Evolutionary conservation across 2,113 vertebrate species (phyloP).

Genomic region (Pelmatolapia mariae): DNA sequence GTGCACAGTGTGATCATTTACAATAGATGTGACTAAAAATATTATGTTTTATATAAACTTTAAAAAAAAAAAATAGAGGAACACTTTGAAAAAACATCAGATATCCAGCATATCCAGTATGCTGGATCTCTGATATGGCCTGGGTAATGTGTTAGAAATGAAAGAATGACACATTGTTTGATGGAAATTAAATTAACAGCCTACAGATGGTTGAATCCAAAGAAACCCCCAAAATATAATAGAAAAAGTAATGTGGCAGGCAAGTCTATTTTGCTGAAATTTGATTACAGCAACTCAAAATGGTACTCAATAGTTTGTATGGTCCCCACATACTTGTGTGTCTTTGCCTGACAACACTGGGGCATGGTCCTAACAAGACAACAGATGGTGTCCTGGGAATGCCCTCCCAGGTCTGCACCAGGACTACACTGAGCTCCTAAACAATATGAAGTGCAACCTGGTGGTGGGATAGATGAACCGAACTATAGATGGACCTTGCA

Average conservation of each 20-base stretch:
- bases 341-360: neutral
- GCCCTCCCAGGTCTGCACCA: neutral
- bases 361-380: neutral
- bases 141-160: neutral
- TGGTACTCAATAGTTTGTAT: neutral
- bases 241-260: neutral
- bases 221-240: neutral
- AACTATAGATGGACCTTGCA: neutral
- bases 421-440: neutral
- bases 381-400: neutral
- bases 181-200: neutral
- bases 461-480: neutral
- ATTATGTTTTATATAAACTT: neutral
- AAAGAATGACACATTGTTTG: neutral
- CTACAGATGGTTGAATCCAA: neutral
- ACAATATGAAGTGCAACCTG: neutral
- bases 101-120: neutral
- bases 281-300: neutral
- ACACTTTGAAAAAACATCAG: neutral
- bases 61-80: neutral
- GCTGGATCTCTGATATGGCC: neutral
- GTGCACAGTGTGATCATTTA: neutral
- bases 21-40: neutral
- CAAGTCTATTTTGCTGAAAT: neutral
- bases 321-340: neutral